Conservation (phyloP, 2,797 vertebrate genomes). For the Esox masquinongy region DNA sequence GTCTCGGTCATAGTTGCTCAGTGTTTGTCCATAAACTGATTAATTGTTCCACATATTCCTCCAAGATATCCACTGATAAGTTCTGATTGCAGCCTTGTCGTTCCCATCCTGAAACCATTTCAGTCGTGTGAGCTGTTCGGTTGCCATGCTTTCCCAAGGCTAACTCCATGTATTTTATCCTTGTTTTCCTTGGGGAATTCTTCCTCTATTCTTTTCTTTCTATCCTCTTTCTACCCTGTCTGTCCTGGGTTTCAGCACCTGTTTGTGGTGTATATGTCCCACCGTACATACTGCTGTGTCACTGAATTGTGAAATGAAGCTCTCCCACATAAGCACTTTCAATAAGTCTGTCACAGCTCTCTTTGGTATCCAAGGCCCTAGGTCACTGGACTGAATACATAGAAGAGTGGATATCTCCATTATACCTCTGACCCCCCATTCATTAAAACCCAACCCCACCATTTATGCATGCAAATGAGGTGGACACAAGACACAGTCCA, state of each 20-base stretch:
- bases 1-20: no score
- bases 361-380: slow-evolving; percentile 14
- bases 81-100: no score
- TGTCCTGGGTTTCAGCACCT: neutral
- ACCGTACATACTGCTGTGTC: slow-evolving; percentile 59
- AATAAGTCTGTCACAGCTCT: slow-evolving; percentile 44
- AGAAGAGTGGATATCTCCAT: slow-evolving; percentile 55
- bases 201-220: no score
- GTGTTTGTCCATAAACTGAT: no score
- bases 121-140: no score
- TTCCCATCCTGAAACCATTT: no score
- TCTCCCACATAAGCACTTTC: slow-evolving; percentile 45
- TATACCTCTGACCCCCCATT: slow-evolving; percentile 57
- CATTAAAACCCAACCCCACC: slow-evolving; percentile 47
- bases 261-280: neutral
- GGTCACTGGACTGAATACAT: slow-evolving; percentile 58
- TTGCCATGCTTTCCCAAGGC: no score
- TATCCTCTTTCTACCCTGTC: no score
- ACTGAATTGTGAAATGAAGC: slow-evolving; percentile 47
- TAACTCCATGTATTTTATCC: no score
- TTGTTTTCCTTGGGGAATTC: no score
- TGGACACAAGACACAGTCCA: slow-evolving; percentile 40
- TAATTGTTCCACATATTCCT: no score
- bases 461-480: slow-evolving; percentile 53
- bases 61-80: no score